phyloP scores from a whole-genome alignment of 2,797 vertebrate species.

The Semotilus atromaculatus region DNA sequence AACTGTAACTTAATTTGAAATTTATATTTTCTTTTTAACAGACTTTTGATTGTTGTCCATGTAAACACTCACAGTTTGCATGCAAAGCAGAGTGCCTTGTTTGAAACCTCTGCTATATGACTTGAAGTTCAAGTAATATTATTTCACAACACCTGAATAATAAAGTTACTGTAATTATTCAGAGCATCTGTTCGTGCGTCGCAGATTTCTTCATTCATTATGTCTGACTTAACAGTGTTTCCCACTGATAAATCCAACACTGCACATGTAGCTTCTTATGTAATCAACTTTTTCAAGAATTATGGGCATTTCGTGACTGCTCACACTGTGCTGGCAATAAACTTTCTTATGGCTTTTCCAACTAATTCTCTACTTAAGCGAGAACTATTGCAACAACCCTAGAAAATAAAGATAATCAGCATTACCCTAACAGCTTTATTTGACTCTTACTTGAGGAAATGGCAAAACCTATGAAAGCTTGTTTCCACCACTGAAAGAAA shows the following conservation, averaged over 20 bases:
- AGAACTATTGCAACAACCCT: not conserved
- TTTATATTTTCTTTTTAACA: not conserved
- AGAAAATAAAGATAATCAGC: conserved; percentile 10
- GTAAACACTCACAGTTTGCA: not conserved
- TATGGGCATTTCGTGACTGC: conserved; percentile 13
- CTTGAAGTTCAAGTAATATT: not conserved
- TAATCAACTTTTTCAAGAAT: conserved; percentile 17
- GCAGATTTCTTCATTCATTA: conserved; percentile 9
- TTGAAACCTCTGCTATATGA: not conserved
- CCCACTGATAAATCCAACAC: conserved; percentile 18
- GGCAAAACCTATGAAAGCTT: not conserved
- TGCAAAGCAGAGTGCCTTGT: not conserved
- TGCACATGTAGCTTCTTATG: conserved; percentile 26
- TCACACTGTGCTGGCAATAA: conserved; percentile 23
- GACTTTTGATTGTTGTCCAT: not conserved
- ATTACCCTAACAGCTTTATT: not conserved
- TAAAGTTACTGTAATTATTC: conserved; percentile 16
- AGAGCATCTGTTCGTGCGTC: conserved; percentile 1
- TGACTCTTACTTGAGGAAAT: not conserved
- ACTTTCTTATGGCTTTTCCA: conserved; percentile 19
- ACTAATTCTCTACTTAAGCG: not conserved
- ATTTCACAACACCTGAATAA: not conserved
- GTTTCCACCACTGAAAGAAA: not conserved
- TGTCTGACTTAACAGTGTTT: conserved; percentile 19
- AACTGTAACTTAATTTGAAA: no score